Base-by-base conservation (phyloP, 2,113 vertebrate genomes). In the Globicephala melas region DNA sequence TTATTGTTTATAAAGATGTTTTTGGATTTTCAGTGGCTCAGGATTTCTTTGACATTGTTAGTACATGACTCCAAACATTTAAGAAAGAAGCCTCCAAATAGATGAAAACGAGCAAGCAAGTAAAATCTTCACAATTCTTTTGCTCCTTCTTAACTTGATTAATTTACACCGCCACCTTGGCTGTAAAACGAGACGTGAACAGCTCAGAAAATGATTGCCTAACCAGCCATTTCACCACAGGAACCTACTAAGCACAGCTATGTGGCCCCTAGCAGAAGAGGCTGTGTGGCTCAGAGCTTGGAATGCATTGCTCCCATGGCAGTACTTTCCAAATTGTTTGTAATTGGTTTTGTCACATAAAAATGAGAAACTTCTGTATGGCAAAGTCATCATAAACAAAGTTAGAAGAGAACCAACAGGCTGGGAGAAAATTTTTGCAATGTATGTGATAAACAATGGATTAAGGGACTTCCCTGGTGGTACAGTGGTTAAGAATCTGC, bases 1-100 rank as follows among this genome's bases (percentile, higher is more conserved):
- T 93, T 60, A 74, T 95, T 95, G 41, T 93, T 95, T 89, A 41
- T 89, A 84, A 91, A 94, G 50, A 70, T 95, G 77, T 44, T 95
- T 97, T 94, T 60, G 71, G 53, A 58, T 95, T 96, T 94, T 89
- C 36, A 71, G 2, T 96, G 71, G 21, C 91, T 96, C 67, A 80
- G 71, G 33, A 92, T 96, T 94, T 83, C 67, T 96, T 96, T 82
- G 58, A 89, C 71, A 89, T 84, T 95, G 77, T 89, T 89, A 88
- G 67, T 92, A 77, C 23, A 53, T 94, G 44, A 96, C 53, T 80
- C n/a, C 36, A 92, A 89, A 76, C 58, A 81, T 89, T 93, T 95
- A 71, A 85, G 73, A 94, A 97, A 85, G 87, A 80, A 89, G 60
- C 73, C 47, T 91, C 65, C 36, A 85, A 50, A 68, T 92, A 96